Evolutionary conservation across 1,140 invertebrate species (phyloP), one percentile per base, ranked within the genome.

Genomic region (Leptopilina clavipes): DNA sequence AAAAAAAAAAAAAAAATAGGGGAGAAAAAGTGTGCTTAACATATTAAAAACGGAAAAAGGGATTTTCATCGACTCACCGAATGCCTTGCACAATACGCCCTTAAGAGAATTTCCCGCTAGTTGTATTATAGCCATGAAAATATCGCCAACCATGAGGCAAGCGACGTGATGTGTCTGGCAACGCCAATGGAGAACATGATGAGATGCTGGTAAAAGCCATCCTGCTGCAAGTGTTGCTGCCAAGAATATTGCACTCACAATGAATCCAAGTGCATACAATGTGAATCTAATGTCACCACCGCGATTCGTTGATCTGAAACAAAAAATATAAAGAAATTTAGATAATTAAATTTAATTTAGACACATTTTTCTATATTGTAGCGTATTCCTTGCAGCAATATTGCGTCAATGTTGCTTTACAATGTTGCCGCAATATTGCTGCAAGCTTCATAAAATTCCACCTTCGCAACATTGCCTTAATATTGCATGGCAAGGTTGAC

Each of bases 81-180:
- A 90, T 45, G 91, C 91, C 44, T 92, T 90, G 85, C 93, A 94
- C 22, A 92, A 89, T 48, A 89, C 85, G 0, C 92, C 92, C 48
- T 91, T 90, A 59, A 95, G 91, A 9, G 90, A 86, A 65, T 91
- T 89, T 1, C 91, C 91, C 18, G 92, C 91, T 10, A 95, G 90
- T 85, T 95, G 95, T 81, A 93, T 94, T 84, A 93, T 92, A 76
- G 94, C 95, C 86, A 96, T 92, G 83, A 95, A 91, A 52, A 95
- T 91, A 87, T 96, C 94, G 56, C 94, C 95, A 76, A 96, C 89
- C 87, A 96, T 92, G 73, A 96, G 92, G 85, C 95, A 95, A 70
- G 93, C 93, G 77, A 96, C 94, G 87, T 96, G 95, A 89, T 95
- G 93, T 72, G 95, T 95, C 91, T 96, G 95, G 85, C 95, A 96